Evolutionary conservation across 2,888 invertebrate genomes (phyloP).

Genomic region (Aquatica leii): DNA sequence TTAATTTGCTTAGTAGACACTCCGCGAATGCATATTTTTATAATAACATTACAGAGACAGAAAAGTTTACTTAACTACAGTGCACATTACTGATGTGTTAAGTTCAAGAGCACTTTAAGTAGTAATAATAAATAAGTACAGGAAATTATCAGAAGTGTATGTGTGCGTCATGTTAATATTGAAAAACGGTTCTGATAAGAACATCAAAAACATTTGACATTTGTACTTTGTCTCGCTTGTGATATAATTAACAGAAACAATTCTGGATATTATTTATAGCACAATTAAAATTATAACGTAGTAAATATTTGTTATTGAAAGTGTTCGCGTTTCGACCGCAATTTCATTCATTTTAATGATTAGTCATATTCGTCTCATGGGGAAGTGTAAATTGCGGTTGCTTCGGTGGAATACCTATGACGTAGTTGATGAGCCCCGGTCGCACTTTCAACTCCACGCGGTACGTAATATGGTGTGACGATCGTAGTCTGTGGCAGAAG

Average conservation of each 20-base stretch:
- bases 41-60: no score
- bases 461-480: background rate
- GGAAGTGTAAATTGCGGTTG: background rate
- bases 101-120: background rate
- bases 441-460: constrained; percentile 1
- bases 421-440: background rate
- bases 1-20: no score
- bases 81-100: no score
- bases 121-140: constrained; percentile 7
- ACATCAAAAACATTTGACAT: background rate
- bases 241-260: background rate
- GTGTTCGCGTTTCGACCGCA: no score
- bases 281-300: no score
- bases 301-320: no score
- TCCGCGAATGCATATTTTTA: no score
- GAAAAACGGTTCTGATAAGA: constrained; percentile 9
- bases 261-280: background rate
- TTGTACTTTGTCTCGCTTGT: background rate
- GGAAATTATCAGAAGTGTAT: constrained; percentile 13
- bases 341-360: no score
- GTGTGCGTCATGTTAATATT: constrained; percentile 10
- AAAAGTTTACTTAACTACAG: no score
- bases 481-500: constrained; percentile 14
- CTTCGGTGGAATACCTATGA: constrained; percentile 26
- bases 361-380: no score